Conservation (phyloP, 2,888 invertebrate species). For the Tachina grossa region DNA sequence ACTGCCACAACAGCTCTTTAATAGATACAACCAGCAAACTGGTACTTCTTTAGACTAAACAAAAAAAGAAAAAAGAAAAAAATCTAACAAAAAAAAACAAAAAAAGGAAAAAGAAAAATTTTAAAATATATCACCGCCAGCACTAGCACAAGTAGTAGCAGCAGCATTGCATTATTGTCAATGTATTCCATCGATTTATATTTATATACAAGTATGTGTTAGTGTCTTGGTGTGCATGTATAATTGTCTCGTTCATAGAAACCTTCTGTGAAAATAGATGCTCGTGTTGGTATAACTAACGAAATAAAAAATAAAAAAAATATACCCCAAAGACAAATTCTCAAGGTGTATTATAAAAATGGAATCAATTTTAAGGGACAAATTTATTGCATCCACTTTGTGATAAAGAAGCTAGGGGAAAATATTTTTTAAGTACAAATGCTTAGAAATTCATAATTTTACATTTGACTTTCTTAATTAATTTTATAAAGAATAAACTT, state of each 20-base stretch:
- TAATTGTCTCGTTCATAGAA: slow-evolving; percentile 19
- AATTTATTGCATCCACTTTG: slow-evolving; percentile 34
- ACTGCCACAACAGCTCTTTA: slow-evolving; percentile 39
- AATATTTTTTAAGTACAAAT: neutral
- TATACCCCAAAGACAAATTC: slow-evolving; percentile 53
- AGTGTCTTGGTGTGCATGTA: neutral
- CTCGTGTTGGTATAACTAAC: slow-evolving; percentile 23
- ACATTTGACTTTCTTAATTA: neutral
- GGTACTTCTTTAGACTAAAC: neutral
- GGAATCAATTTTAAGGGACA: slow-evolving; percentile 38
- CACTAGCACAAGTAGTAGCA: slow-evolving; percentile 2
- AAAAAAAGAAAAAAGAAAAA: neutral
- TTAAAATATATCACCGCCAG: slow-evolving; percentile 27
- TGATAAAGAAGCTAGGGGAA: neutral
- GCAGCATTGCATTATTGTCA: slow-evolving; percentile 49
- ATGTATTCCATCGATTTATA: slow-evolving; percentile 58
- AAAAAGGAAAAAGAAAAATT: too few relatives aligned
- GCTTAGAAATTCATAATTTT: slow-evolving; percentile 4
- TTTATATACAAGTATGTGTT: slow-evolving; percentile 16
- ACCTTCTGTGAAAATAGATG: slow-evolving; percentile 5
- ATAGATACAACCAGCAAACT: slow-evolving; percentile 30
- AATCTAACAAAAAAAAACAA: neutral
- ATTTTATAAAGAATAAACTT: too few relatives aligned
- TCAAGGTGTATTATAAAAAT: slow-evolving; percentile 57
- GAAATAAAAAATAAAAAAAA: slow-evolving; percentile 25